Evolutionary conservation across 2,113 vertebrate species (phyloP).

Genomic region (Hyperopisus bebe): DNA sequence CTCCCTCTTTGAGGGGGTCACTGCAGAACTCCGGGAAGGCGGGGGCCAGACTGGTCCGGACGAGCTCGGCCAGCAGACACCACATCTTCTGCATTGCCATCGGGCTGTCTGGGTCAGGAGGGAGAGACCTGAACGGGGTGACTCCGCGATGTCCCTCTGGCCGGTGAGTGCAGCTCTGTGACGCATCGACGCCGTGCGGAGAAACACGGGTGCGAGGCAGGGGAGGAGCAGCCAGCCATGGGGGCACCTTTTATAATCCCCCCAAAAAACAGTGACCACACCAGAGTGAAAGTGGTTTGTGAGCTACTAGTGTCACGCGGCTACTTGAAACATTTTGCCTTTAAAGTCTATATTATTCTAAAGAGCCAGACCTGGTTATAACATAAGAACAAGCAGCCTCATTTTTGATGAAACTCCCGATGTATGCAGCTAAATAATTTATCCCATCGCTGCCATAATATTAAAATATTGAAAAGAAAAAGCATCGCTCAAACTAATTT

Average conservation of each 20-base stretch:
- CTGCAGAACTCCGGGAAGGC: conserved; percentile 10
- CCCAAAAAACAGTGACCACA: not conserved
- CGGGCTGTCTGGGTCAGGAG: not conserved
- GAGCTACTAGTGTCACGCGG: not conserved
- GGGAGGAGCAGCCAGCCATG: not conserved
- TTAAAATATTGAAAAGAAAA: not conserved
- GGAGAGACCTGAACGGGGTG: not conserved
- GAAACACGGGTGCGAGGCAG: not conserved
- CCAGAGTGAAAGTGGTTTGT: not conserved
- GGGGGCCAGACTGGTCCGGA: conserved; percentile 11
- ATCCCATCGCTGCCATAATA: not conserved
- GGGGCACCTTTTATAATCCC: not conserved
- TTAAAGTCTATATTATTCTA: not conserved
- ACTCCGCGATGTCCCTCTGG: conserved; percentile 38
- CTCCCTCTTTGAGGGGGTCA: conserved; percentile 24
- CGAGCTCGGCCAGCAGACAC: not conserved
- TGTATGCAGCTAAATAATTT: not conserved
- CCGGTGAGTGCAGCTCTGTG: conserved; percentile 34
- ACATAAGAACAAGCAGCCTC: not conserved
- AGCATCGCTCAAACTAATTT: not conserved
- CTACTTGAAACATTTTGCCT: not conserved
- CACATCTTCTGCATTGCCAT: conserved; percentile 16
- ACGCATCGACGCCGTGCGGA: not conserved
- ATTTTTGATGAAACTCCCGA: not conserved
- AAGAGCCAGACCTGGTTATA: not conserved